Evolutionary conservation across 2,888 invertebrate genomes (phyloP).

Genomic region (Suillia variegata): DNA sequence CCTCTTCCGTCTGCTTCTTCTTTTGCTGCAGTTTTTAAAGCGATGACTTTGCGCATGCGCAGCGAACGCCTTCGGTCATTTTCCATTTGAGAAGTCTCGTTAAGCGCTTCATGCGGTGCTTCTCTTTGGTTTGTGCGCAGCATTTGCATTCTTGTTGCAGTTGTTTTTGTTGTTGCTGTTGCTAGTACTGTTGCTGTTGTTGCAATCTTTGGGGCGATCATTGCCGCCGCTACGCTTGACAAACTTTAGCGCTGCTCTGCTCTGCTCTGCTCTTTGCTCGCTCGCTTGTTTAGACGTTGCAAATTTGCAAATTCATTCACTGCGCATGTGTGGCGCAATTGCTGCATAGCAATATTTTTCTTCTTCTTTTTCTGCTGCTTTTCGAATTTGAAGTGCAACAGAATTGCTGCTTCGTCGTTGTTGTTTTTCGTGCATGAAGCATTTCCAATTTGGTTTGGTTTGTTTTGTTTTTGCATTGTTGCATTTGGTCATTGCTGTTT

Average conservation of each 20-base stretch:
- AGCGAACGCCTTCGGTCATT: background rate
- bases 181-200: background rate
- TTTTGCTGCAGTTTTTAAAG: no score
- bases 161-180: background rate
- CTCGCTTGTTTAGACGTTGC: no score
- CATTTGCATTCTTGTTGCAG: background rate
- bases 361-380: no score
- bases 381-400: background rate
- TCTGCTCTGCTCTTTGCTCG: no score
- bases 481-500: no score
- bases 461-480: no score
- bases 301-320: slow-evolving; percentile 1
- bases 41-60: background rate
- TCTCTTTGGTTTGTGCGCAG: no score
- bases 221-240: slow-evolving; percentile 11
- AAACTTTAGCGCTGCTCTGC: background rate
- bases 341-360: no score
- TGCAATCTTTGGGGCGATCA: background rate
- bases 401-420: background rate
- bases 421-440: no score
- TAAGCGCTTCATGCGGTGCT: background rate
- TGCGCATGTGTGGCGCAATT: slow-evolving; percentile 9
- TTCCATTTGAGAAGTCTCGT: background rate
- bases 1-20: background rate
- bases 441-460: no score